Evolutionary conservation across 1,140 invertebrate genomes (phyloP), one percentile per base, ranked within the genome.

Genomic region (Drosophila ercepeae): DNA sequence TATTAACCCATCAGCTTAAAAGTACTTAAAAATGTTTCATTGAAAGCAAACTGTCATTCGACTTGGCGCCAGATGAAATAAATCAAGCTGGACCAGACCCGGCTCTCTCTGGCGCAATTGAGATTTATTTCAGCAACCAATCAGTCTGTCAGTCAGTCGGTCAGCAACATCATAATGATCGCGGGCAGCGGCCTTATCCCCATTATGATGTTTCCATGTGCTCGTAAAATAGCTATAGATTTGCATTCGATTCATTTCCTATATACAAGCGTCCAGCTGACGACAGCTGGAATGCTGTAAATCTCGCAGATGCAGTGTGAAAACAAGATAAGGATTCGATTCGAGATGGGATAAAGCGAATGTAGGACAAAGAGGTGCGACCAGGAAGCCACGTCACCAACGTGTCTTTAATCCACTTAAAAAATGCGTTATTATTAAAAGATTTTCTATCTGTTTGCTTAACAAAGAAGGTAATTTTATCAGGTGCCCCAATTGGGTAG

Each of bases 61-160:
- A 49, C n/a, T 44, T 70, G 77, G 77, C 77, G 77, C 77, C 76
- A 75, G 46, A 32, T 75, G 45, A 64, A 36, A 75, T 79, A 79
- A 78, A 79, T 79, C 75, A 77, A 60, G 13, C 36, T 39, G 36
- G 6, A 7, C 6, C 29, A 8, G 29, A 7, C 29, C 29, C 1
- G 34, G 14, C 50, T 39, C 9, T 9, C 29, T 32, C 58, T 19
- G n/a, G 32, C 71, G 16, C 67, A 75, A 83, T 86, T 86, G 58
- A 86, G 82, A 84, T 84, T 84, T 81, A 84, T 84, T 86, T 73
- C 51, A 78, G 51, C 70, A 83, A 71, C 64, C 50, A 72, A 59
- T 63, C 11, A 19, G 41, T 68, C 69, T 55, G 50, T 60, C 69
- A 64, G 68, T 75, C 54, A 51, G 67, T 83, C 54, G 61, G 68